Percentiles rank a stretch among this genome's conserved stretches.
These are phyloP conservation scores for Syrrhaptes paradoxus DNA, from an alignment of 2,113 vertebrate species.

Conservation along the genomic window DNA sequence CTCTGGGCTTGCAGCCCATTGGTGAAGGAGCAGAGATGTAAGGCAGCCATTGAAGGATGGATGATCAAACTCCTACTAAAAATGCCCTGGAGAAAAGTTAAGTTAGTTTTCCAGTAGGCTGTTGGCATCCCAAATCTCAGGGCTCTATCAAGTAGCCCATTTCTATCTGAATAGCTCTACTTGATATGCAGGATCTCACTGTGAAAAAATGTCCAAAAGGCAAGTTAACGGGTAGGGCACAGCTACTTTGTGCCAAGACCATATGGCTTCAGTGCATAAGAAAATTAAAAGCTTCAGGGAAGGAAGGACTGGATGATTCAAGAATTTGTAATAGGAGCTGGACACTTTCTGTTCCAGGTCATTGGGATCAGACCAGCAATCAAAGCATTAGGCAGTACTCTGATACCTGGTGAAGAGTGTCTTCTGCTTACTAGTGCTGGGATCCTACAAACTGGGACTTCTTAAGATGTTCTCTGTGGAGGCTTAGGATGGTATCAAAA, in stretches of 20 bases:
- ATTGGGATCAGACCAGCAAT: not conserved
- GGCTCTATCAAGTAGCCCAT: conserved; percentile 6
- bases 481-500: not conserved
- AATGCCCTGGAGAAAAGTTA: conserved; percentile 45
- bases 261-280: not conserved
- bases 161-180: conserved; percentile 12
- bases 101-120: conserved; percentile 1
- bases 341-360: not conserved
- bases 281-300: conserved; percentile 23
- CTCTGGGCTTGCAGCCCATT: not conserved
- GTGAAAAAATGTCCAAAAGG: conserved; percentile 3
- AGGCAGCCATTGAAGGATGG: conserved; percentile 7
- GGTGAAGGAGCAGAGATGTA: not conserved
- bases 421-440: not conserved
- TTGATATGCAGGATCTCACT: conserved; percentile 19
- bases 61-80: conserved; percentile 30
- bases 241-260: conserved; percentile 23
- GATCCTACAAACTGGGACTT: not conserved
- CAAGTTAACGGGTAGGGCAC: conserved; percentile 14
- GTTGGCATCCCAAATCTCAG: not conserved
- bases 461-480: not conserved
- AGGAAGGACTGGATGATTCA: not conserved
- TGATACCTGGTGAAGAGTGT: fast-evolving
- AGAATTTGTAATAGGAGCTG: conserved; percentile 6
- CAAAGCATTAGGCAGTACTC: not conserved